Conservation (phyloP, 1,140 invertebrate genomes). For the Eumeta japonica region DNA sequence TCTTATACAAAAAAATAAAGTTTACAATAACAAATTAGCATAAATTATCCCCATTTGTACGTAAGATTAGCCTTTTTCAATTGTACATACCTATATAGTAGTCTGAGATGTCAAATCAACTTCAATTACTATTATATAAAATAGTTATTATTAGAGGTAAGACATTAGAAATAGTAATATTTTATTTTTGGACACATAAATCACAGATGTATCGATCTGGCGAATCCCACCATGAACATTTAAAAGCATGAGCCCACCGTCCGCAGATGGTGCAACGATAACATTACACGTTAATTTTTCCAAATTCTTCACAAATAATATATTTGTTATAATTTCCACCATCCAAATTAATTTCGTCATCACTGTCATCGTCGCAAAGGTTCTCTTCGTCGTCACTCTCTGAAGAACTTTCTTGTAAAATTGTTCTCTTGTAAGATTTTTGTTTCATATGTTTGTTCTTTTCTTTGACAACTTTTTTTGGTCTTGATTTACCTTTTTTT, state of each 20-base stretch:
- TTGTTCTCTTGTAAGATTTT: slow-evolving; percentile 16
- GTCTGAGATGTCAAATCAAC: slow-evolving; percentile 10
- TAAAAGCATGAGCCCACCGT: slow-evolving; percentile 23
- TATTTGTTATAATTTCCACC: slow-evolving; percentile 21
- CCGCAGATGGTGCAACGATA: slow-evolving; percentile 22
- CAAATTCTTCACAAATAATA: slow-evolving; percentile 20
- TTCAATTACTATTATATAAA: slow-evolving; percentile 8
- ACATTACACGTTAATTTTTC: slow-evolving; percentile 25
- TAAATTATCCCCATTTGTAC: too few species aligned
- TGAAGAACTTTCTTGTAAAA: slow-evolving; percentile 15
- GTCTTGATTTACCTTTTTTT: slow-evolving; percentile 17
- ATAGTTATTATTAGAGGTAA: slow-evolving; percentile 9
- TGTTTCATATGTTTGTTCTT: slow-evolving; percentile 14
- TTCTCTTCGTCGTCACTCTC: slow-evolving; percentile 13
- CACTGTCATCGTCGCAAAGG: slow-evolving; percentile 16
- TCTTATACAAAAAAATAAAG: slow-evolving; percentile 12
- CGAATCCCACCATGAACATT: slow-evolving; percentile 22
- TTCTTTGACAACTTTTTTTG: slow-evolving; percentile 12
- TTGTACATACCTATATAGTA: too few species aligned
- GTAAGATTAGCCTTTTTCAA: slow-evolving; percentile 10
- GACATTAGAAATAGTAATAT: too few species aligned
- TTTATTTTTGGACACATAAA: slow-evolving; percentile 13
- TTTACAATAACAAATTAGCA: slow-evolving; percentile 14
- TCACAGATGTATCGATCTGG: slow-evolving; percentile 21
- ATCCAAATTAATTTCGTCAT: slow-evolving; percentile 21